Percentiles rank a stretch among this genome's conserved stretches.
Conservation (phyloP, 1,140 invertebrate species). For the Homalodisca vitripennis region DNA sequence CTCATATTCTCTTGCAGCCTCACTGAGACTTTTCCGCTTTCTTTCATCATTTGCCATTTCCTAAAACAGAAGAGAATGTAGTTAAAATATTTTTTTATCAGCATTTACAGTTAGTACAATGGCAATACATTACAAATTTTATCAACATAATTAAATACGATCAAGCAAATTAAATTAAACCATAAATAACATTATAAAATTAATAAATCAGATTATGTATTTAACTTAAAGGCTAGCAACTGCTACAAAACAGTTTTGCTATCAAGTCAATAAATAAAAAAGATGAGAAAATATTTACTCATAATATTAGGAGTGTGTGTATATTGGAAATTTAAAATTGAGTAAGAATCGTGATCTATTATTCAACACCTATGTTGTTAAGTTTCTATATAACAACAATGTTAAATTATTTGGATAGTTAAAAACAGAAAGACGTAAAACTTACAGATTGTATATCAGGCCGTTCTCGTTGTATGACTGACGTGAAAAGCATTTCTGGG, state of each 20-base stretch:
- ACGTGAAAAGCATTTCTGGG: slow-evolving; percentile 57
- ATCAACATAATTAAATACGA: background rate
- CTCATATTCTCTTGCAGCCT: slow-evolving; percentile 86
- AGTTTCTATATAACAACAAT: background rate
- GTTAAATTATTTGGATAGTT: slow-evolving; percentile 1
- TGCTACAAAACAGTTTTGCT: background rate
- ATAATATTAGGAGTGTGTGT: background rate
- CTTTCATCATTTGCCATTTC: slow-evolving; percentile 42
- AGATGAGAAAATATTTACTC: background rate
- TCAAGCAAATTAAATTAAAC: background rate
- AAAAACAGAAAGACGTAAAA: slow-evolving; percentile 17
- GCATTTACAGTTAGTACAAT: slow-evolving; percentile 1
- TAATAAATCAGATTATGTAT: background rate
- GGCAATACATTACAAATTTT: background rate
- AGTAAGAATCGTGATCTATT: background rate
- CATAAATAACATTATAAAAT: background rate
- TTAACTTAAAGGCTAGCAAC: slow-evolving; percentile 10
- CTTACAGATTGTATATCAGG: slow-evolving; percentile 43
- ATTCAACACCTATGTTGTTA: background rate
- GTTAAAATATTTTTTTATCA: slow-evolving; percentile 42
- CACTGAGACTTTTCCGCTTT: slow-evolving; percentile 54
- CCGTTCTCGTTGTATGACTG: slow-evolving; percentile 52
- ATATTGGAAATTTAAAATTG: background rate
- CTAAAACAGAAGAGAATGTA: slow-evolving; percentile 9
- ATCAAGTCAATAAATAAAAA: background rate